Conservation (phyloP, 2,888 invertebrate genomes). For the Aethes cnicana region DNA sequence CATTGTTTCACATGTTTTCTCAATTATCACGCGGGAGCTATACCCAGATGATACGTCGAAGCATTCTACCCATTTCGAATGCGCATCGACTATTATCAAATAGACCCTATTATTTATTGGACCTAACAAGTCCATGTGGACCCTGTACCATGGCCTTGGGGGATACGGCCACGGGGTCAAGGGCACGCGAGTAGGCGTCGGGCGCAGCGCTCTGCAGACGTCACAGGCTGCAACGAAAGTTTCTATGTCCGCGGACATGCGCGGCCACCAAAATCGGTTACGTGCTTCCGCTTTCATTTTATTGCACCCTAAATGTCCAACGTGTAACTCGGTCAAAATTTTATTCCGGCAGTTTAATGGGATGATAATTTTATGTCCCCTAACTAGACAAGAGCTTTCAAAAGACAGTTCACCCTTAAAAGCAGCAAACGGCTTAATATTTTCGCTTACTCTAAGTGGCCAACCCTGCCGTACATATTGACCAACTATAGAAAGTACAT, state of each 20-base stretch:
- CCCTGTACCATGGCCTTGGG: not conserved
- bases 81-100: not conserved
- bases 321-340: slow-evolving; percentile 8
- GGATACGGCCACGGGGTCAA: slow-evolving; percentile 13
- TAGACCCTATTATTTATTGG: slow-evolving; percentile 14
- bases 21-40: slow-evolving; percentile 5
- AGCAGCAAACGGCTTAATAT: slow-evolving; percentile 27
- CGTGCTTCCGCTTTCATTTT: slow-evolving; percentile 29
- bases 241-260: slow-evolving; percentile 18
- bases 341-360: too few species aligned
- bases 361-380: slow-evolving; percentile 21
- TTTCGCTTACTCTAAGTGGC: slow-evolving; percentile 21
- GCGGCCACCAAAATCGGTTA: slow-evolving; percentile 24
- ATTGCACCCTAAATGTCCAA: slow-evolving; percentile 18
- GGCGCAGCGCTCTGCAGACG: slow-evolving; percentile 3
- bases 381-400: slow-evolving; percentile 27
- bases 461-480: slow-evolving; percentile 26
- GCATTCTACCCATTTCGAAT: slow-evolving; percentile 2
- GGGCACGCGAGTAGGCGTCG: slow-evolving; percentile 17
- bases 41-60: not conserved
- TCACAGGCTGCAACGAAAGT: not conserved
- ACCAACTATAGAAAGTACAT: slow-evolving; percentile 8
- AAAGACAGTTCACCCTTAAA: slow-evolving; percentile 23
- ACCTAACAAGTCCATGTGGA: slow-evolving; percentile 17
- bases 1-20: slow-evolving; percentile 13